These are phyloP conservation scores for Tursiops truncatus DNA, from an alignment of 2,113 vertebrate genomes.

Conservation along the genomic window DNA sequence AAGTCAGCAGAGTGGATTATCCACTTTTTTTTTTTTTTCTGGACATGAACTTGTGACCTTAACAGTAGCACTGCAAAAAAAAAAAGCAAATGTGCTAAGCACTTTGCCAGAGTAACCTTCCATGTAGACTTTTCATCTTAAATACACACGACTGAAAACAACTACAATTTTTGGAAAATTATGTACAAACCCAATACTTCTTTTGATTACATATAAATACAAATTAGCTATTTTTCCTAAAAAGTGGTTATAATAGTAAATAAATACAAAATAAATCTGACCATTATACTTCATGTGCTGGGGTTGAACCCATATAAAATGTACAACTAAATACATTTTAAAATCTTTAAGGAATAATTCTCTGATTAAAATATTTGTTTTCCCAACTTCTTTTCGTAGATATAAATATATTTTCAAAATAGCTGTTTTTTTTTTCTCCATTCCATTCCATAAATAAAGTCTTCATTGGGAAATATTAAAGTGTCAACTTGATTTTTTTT, in stretches of 20 bases:
- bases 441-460: conserved; percentile 98
- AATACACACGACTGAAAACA: conserved; percentile 89
- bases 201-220: conserved; percentile 99
- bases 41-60: conserved; percentile 90
- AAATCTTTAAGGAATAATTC: conserved; percentile 98
- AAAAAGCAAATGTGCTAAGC: conserved; percentile 87
- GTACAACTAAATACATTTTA: conserved; percentile 99
- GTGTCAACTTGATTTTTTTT: conserved; percentile 87
- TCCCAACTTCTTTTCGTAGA: conserved; percentile 94
- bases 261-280: conserved; percentile 99
- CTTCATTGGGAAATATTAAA: conserved; percentile 98
- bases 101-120: conserved; percentile 89
- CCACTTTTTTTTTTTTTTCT: conserved; percentile 87
- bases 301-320: conserved; percentile 99
- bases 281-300: conserved; percentile 99
- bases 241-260: conserved; percentile 99
- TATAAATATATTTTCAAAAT: conserved; percentile 99
- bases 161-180: conserved; percentile 88
- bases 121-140: conserved; percentile 88
- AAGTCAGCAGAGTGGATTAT: conserved; percentile 90
- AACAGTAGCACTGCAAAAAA: conserved; percentile 88
- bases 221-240: conserved; percentile 99
- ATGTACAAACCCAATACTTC: conserved; percentile 93
- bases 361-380: conserved; percentile 99
- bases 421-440: conserved; percentile 90